A percentile compares a stretch with the other conserved stretches of the same genome.
These are phyloP conservation scores for Euura saliciscinereae DNA, from an alignment of 1,140 invertebrate genomes.

Conservation along the genomic window DNA sequence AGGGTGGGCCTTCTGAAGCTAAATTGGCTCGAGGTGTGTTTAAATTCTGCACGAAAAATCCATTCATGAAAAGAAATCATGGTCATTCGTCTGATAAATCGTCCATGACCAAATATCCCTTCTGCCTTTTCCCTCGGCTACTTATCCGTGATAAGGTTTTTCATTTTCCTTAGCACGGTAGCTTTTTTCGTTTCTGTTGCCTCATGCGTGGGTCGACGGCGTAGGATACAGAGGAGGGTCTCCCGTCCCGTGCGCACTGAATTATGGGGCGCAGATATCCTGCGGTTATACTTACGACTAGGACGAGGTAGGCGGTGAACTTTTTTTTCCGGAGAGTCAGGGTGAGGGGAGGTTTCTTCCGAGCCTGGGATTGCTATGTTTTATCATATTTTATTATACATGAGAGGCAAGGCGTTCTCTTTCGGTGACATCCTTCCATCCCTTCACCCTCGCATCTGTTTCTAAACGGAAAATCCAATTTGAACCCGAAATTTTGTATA, in stretches of 20 bases:
- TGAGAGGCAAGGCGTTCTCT: conserved; percentile 25
- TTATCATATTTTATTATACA: conserved; percentile 47
- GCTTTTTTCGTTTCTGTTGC: neutral
- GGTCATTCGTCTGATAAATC: conserved; percentile 38
- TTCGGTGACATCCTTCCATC: neutral
- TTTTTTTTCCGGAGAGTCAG: neutral
- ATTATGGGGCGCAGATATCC: conserved; percentile 35
- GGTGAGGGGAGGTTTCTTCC: conserved; percentile 8
- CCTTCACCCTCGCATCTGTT: conserved; percentile 13
- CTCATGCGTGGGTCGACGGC: neutral
- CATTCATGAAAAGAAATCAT: conserved; percentile 24
- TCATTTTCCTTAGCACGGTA: conserved; percentile 28
- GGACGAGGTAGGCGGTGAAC: conserved; percentile 23
- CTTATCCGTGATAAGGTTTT: conserved; percentile 36
- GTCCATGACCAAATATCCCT: conserved; percentile 26
- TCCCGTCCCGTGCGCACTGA: conserved; percentile 27
- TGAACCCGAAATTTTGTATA: conserved; percentile 25
- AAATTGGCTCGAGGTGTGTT: neutral
- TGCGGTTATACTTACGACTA: conserved; percentile 27
- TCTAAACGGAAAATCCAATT: neutral
- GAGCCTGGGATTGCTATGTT: conserved; percentile 28
- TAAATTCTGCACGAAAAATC: neutral
- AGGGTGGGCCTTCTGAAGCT: neutral
- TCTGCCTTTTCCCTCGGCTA: conserved; percentile 18
- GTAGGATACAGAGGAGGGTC: neutral